Evolutionary conservation across 1,140 invertebrate species (phyloP).

Genomic region (Zophobas morio): DNA sequence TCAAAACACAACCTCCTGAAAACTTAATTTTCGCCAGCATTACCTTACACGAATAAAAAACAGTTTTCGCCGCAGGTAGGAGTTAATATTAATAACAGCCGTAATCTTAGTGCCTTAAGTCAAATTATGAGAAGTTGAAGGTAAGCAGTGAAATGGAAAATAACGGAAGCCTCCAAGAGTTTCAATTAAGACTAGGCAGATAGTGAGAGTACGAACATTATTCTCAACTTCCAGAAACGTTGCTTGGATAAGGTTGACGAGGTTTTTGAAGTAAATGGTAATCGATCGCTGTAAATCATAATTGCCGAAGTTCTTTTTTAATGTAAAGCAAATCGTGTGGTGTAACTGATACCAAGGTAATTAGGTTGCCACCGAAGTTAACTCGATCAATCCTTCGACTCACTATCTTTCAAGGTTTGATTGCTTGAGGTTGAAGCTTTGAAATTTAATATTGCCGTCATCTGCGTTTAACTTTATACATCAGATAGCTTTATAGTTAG

Average conservation of each 20-base stretch:
- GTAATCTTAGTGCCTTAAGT: conserved; percentile 18
- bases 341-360: conserved; percentile 10
- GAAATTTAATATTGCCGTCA: conserved; percentile 32
- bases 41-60: neutral
- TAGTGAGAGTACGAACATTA: neutral
- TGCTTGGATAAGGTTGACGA: neutral
- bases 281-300: neutral
- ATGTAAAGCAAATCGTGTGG: neutral
- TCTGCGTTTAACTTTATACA: conserved; percentile 21
- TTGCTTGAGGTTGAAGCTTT: conserved; percentile 19
- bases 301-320: neutral
- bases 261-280: neutral
- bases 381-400: conserved; percentile 28
- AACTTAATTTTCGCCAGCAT: neutral
- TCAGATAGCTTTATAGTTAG: conserved; percentile 13
- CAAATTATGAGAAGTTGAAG: conserved; percentile 22
- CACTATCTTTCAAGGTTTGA: conserved; percentile 14
- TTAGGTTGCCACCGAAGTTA: conserved; percentile 25
- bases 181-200: conserved; percentile 31
- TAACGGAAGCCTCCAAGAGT: conserved; percentile 31
- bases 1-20: neutral
- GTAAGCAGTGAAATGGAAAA: conserved; percentile 34
- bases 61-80: neutral
- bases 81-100: conserved; percentile 23
- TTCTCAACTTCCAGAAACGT: neutral